Conservation (phyloP, 2,797 vertebrate genomes). For the Parambassis ranga region DNA sequence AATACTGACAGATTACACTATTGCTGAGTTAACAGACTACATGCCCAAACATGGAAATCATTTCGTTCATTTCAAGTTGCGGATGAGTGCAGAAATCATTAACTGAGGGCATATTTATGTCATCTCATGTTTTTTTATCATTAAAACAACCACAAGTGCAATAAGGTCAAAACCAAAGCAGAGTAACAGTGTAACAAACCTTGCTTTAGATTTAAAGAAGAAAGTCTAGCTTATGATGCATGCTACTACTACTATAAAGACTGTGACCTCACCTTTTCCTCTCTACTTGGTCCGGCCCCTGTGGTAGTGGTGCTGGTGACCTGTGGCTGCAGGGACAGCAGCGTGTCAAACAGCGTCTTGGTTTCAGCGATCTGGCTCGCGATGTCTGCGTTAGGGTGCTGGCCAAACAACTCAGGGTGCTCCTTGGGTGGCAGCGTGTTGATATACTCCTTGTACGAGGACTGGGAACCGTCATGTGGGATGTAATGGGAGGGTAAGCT, state of each 20-base stretch:
- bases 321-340: slow-evolving; percentile 89
- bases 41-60: background rate
- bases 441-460: slow-evolving; percentile 82
- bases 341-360: slow-evolving; percentile 84
- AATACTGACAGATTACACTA: background rate
- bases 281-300: slow-evolving; percentile 72
- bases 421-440: slow-evolving; percentile 81
- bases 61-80: no score
- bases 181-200: no score
- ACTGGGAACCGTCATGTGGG: slow-evolving; percentile 81
- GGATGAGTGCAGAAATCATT: background rate
- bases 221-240: no score
- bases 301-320: slow-evolving; percentile 65
- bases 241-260: no score
- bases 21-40: background rate
- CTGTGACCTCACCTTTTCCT: slow-evolving; percentile 88
- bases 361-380: slow-evolving; percentile 88
- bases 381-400: slow-evolving; percentile 89
- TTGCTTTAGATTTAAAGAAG: no score
- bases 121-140: no score
- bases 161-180: no score
- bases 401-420: slow-evolving; percentile 87
- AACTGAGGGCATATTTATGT: no score
- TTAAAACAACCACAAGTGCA: no score
- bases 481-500: slow-evolving; percentile 80